phyloP scores from a whole-genome alignment of 2,113 vertebrate genomes.

The Pedetes capensis region DNA sequence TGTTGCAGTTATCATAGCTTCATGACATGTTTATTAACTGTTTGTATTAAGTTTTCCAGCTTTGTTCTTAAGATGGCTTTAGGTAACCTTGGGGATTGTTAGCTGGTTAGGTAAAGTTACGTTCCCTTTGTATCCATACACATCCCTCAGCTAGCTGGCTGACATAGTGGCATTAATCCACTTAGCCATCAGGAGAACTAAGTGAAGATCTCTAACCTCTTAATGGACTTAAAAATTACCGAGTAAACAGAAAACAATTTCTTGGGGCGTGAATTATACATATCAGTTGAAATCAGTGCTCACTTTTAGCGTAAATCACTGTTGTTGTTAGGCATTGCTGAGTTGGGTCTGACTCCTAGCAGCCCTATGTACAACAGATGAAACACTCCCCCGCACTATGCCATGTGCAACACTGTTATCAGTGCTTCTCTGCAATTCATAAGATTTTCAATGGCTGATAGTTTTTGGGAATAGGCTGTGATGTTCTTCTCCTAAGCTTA shows the following conservation, averaged over 20 bases:
- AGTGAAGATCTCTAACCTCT: conserved; percentile 17
- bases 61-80: background rate
- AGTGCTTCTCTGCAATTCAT: too few relatives aligned
- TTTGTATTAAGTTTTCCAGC: background rate
- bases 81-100: background rate
- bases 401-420: too few relatives aligned
- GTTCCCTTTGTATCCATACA: background rate
- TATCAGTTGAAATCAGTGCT: conserved; percentile 57
- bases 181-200: background rate
- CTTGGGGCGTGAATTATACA: background rate
- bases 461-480: too few relatives aligned
- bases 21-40: background rate
- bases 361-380: too few relatives aligned
- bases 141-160: background rate
- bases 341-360: too few relatives aligned
- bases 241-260: conserved; percentile 65
- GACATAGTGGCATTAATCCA: background rate
- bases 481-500: too few relatives aligned
- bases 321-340: too few relatives aligned
- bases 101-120: background rate
- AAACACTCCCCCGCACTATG: too few relatives aligned
- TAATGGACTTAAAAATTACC: conserved; percentile 38
- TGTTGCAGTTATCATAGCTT: conserved; percentile 3
- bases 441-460: too few relatives aligned
- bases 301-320: conserved; percentile 51